Base-by-base conservation (phyloP, 2,797 vertebrate species). In the Mustela erminea region DNA sequence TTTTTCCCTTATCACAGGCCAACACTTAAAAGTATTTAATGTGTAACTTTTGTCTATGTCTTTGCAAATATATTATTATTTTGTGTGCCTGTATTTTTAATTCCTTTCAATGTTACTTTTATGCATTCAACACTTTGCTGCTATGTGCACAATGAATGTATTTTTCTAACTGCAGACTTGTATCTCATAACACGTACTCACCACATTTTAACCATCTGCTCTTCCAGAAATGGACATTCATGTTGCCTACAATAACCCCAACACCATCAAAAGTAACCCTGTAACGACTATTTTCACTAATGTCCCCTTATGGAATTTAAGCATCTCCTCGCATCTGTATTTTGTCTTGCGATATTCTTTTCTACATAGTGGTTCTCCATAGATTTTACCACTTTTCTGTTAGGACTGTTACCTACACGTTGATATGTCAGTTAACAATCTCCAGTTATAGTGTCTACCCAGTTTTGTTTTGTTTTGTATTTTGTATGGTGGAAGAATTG, bases 21-120 rank as follows among this genome's bases (percentile, higher is more conserved):
- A 58, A 66, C 32, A 90, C 81, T 90, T 81, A 20, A 52, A 90
- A 75, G n/a, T 60, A 90, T 87, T 75, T 90, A 90, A 82, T 60
- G 25, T 41, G 17, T n/a, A 87, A 49, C 81, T 96, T 81, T 85
- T 86, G 20, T 75, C n/a, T 88, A n/a, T 78, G 21, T 38, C 49
- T 41, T 68, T 94, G 21, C 18, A 82, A 77, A 91, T 75, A 4
- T 35, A 52, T 83, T 84, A 52, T 83, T 84, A 81, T 75, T 81
- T 41, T 74, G 20, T 68, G 18, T 43, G 20, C 17, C n/a, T 87
- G 9, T 84, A 78, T 41, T 95, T 84, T 89, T 32, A 32, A 88
- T 78, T 62, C 92, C 64, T 72, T 87, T 91, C 70, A 75, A 77
- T 82, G 38, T 43, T 77, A 46, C 56, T n/a, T 82, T 41, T 88